Percentiles rank a stretch among this genome's conserved stretches.
These are phyloP conservation scores for Odontocolon sp. DNA, from an alignment of 2,888 invertebrate genomes.

Conservation along the genomic window DNA sequence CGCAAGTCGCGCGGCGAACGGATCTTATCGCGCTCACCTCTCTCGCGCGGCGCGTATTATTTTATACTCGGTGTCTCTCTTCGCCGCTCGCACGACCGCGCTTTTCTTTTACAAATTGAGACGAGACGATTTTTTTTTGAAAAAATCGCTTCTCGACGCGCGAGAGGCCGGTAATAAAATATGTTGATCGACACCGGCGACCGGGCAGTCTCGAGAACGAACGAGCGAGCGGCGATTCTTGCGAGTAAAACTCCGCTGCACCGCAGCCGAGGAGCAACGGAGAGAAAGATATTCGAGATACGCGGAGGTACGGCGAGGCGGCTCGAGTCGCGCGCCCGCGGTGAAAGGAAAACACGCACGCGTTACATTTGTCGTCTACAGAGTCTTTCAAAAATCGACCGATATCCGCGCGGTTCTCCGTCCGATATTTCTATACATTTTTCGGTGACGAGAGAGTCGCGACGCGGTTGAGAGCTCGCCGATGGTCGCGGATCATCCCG, in stretches of 20 bases:
- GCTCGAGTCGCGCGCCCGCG: slow-evolving; percentile 68
- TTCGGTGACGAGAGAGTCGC: too few species aligned
- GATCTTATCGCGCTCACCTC: slow-evolving; percentile 56
- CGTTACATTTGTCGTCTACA: slow-evolving; percentile 53
- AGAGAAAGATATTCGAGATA: slow-evolving; percentile 71
- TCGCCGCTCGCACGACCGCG: neutral
- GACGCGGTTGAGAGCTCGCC: too few species aligned
- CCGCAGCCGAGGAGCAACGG: slow-evolving; percentile 46
- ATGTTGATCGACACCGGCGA: slow-evolving; percentile 73
- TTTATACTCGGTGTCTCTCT: too few species aligned
- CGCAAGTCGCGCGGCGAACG: slow-evolving; percentile 47
- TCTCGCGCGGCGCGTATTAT: slow-evolving; percentile 39
- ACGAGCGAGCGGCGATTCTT: slow-evolving; percentile 29
- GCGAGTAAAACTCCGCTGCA: slow-evolving; percentile 14
- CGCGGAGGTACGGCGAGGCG: slow-evolving; percentile 71
- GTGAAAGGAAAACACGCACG: slow-evolving; percentile 78
- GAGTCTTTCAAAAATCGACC: slow-evolving; percentile 36
- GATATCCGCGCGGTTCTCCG: slow-evolving; percentile 56
- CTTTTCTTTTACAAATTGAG: too few species aligned
- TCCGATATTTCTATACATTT: neutral
- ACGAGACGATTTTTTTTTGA: slow-evolving; percentile 36
- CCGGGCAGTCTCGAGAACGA: slow-evolving; percentile 12
- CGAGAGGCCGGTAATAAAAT: slow-evolving; percentile 68
- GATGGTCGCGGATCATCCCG: too few species aligned
- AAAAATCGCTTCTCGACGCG: slow-evolving; percentile 71